Evolutionary conservation across 2,113 vertebrate genomes (phyloP), one percentile per base, ranked within the genome.

Genomic region (Notechis scutatus): DNA sequence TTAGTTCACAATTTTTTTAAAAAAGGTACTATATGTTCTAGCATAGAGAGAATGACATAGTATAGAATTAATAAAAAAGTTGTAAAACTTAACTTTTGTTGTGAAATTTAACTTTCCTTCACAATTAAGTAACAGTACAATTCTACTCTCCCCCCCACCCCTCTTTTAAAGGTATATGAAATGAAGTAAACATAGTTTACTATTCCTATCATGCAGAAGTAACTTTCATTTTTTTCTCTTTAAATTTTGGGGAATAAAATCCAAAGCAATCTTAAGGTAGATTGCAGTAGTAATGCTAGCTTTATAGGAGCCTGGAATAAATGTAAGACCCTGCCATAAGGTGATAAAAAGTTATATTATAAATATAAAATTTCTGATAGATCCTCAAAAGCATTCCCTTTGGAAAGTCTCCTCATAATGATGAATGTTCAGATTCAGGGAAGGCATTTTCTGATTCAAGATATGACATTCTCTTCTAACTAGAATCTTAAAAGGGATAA

Each of bases 391-490:
- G 90, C 87, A 61, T 92, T 94, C 74, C 89, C 26, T 94, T 29
- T 87, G 88, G 89, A 50, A 92, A 92, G 3, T 54, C 47, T 54
- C 64, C 45, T 89, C 85, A 91, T 64, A 86, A 89, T 56, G 89
- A 89, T 94, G 59, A 88, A 92, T 45, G 90, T 91, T 89, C 45
- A 88, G 88, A 64, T 34, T 50, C 1, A 24, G 47, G 20, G 26
- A 88, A 91, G 74, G 47, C 59, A 89, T 47, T 92, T 92, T 93
- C 69, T 34, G 12, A 92, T 93, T 92, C 55, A 86, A 55, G 24
- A 20, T 86, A 24, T 93, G 93, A 93, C 69, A 89, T 89, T 93
- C 92, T 86, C 87, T 89, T 92, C 69, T 89, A 92, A 86, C 69
- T 50, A 92, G 74, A 87, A 86, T 89, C 56, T 55, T 64, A 90